Base-by-base conservation (phyloP, 1,140 invertebrate species). In the Drosophila nannoptera region DNA sequence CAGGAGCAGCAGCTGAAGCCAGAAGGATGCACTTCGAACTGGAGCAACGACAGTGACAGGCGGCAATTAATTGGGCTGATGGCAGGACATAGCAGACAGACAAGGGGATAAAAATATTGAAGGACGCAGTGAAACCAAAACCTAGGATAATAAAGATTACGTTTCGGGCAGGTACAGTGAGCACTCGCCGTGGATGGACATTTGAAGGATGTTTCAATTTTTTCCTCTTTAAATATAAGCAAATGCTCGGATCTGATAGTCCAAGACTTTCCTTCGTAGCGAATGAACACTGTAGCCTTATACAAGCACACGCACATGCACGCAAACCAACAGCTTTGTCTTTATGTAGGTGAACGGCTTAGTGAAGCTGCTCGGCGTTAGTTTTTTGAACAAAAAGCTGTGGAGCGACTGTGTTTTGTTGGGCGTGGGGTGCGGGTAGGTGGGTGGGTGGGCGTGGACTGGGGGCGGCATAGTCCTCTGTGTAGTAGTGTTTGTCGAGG, bases 41-140 rank as follows among this genome's bases (percentile, higher is more conserved):
- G 54, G 22, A 66, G 50, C 54, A 66, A 66, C 63, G 58, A 14
- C 46, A 66, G 63, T 50, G 63, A 66, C 63, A 66, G 63, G 35
- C 53, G n/a, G 54, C 63, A 66, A 66, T 66, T 66, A 66, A 66
- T 66, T 59, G 46, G 58, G 54, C 54, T 66, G 63, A 58, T 50
- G 35, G 43, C 33, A 36, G 46, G 32, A 35, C 32, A 16, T n/a
- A 43, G 38, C 14, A 54, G 40, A 49, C 49, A 55, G 40, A n/a
- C 62, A 66, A 29, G 42, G 22, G 52, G 33, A 70, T 48, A 68
- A 66, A 53, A 53, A 48, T 71, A 56, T 53, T 49, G 35, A 36
- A 64, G 58, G 46, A 70, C 49, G 35, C 36, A 65, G 22, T 12
- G 31, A 38, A 66, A 56, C 40, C 48, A 54, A 45, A 55, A 56